A percentile compares a stretch with the other conserved stretches of the same genome.
Evolutionary conservation across 1,140 invertebrate species (phyloP).

Genomic region (Alviniconcha marisindica): DNA sequence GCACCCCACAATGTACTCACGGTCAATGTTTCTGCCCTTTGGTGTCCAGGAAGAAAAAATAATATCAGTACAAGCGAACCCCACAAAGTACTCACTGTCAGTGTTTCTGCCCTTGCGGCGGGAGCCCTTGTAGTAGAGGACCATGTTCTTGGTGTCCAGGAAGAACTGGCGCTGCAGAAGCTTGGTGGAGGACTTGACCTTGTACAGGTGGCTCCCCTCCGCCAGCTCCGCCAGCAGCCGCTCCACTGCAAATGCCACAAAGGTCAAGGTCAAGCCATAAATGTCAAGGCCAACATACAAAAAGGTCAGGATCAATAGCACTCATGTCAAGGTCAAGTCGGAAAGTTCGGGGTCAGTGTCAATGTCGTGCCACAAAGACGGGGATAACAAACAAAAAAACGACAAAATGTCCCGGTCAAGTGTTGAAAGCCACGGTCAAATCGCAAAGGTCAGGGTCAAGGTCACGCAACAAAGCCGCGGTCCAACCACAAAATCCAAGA

Average conservation of each 20-base stretch:
- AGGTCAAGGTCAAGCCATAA: constrained; percentile 24
- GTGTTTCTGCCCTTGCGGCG: constrained; percentile 55
- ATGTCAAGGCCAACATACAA: constrained; percentile 19
- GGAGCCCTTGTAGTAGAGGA: constrained; percentile 59
- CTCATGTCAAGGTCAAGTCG: neutral
- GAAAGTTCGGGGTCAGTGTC: neutral
- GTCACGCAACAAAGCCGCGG: too few relatives aligned
- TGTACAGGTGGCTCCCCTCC: constrained; percentile 52
- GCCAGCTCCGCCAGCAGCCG: constrained; percentile 48
- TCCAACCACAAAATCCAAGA: too few relatives aligned
- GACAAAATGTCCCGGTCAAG: neutral
- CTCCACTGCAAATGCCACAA: constrained; percentile 59
- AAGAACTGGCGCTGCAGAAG: constrained; percentile 58
- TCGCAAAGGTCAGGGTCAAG: too few relatives aligned
- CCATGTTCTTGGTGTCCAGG: constrained; percentile 62
- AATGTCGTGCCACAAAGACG: too few relatives aligned
- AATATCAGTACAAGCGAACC: too few relatives aligned
- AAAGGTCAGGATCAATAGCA: neutral
- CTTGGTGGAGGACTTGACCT: constrained; percentile 59
- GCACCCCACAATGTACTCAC: too few relatives aligned
- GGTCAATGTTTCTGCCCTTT: too few relatives aligned
- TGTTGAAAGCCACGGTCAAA: too few relatives aligned
- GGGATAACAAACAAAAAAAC: too few relatives aligned
- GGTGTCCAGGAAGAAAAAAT: too few relatives aligned
- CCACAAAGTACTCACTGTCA: constrained; percentile 47